Base-by-base conservation (phyloP, 2,888 invertebrate species). In the Lochmaea capreae region DNA sequence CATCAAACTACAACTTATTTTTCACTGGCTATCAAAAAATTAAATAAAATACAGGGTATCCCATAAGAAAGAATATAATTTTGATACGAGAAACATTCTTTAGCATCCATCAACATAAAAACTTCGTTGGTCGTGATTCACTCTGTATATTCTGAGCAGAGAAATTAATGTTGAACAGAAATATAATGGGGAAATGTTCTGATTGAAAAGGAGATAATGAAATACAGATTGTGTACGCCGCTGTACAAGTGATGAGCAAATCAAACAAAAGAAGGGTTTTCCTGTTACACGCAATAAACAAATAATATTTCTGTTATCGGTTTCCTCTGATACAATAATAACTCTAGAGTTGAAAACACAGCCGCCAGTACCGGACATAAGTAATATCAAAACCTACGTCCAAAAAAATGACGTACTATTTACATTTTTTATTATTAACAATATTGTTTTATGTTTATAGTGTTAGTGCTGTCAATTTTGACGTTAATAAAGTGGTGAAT, bases 401-500 rank as follows among this genome's bases (percentile, higher is more conserved):
- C 10, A 18, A 11, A 16, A 18, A 16, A 16, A 54, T 54, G 54
- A 54, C 10, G 10, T 9, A 18, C 10, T 1, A 16, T 54, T 8
- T n/a, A 6, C 6, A 16, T 8, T 54, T n/a, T 18, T 16, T 49
- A 49, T 18, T 54, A 16, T 54, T 54, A 54, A 54, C 18, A 16
- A 18, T 54, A 18, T n/a, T n/a, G 16, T 1, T 52, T 9, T 16
- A 33, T 59, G 59, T n/a, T 14, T 59, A 4, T 65, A n/a, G 46
- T 52, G 66, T 52, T 8, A 61, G 22, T 18, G 39, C 66, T 18
- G 14, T 66, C 8, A 71, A 73, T 61, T 76, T 76, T 46, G 43
- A 73, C 33, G 16, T 65, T n/a, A 68, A 62, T 11, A 63, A 61
- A 43, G 71, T 72, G 46, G 39, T 67, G n/a, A 59, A 76, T 61